Conservation (phyloP, 2,888 invertebrate species). For the Cerastoderma edule region DNA sequence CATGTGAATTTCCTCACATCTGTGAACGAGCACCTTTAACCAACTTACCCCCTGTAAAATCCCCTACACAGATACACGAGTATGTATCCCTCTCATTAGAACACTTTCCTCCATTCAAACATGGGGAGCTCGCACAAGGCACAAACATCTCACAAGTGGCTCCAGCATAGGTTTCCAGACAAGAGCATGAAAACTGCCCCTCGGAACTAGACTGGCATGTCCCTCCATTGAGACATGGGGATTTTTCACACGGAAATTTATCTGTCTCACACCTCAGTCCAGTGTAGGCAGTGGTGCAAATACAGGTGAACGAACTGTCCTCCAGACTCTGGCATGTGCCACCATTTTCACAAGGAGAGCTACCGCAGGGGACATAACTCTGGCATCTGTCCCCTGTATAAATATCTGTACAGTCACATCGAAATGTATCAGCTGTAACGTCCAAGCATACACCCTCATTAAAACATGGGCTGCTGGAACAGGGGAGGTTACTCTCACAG, state of each 20-base stretch:
- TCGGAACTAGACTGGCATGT: constrained; percentile 44
- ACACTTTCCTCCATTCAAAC: constrained; percentile 55
- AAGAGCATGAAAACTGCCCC: constrained; percentile 55
- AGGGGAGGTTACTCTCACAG: constrained; percentile 68
- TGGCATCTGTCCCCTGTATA: constrained; percentile 68
- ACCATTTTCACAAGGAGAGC: constrained; percentile 63
- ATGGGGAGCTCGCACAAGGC: constrained; percentile 57
- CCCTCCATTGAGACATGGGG: constrained; percentile 75
- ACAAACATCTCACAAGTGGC: constrained; percentile 58
- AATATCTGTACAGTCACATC: constrained; percentile 65
- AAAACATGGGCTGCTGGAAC: constrained; percentile 64
- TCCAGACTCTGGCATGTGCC: constrained; percentile 50
- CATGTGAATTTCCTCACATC: no score
- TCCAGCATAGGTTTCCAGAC: constrained; percentile 58
- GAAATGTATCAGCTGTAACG: constrained; percentile 42
- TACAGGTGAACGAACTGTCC: constrained; percentile 56
- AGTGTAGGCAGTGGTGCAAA: constrained; percentile 55
- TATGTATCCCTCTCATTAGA: constrained; percentile 47
- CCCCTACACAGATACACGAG: constrained; percentile 59
- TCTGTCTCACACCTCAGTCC: constrained; percentile 62
- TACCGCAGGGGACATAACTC: constrained; percentile 58
- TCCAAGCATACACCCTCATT: constrained; percentile 79
- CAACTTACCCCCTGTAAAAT: constrained; percentile 56
- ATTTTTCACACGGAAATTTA: constrained; percentile 70
- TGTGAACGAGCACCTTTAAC: no score